Conservation (phyloP, 2,113 vertebrate genomes). For the Misgurnus mizolepis region DNA sequence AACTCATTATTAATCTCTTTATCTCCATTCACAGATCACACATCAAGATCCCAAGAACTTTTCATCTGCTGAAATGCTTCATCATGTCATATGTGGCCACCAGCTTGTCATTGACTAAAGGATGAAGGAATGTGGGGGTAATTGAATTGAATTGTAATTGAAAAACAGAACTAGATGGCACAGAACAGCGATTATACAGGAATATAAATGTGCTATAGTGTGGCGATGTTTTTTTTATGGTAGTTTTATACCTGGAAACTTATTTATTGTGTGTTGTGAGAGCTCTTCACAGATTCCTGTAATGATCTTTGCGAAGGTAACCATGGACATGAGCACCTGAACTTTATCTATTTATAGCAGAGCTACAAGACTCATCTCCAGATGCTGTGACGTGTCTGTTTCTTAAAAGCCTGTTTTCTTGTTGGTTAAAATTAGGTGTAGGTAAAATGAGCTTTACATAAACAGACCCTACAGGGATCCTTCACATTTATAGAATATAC, state of each 20-base stretch:
- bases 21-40: neutral
- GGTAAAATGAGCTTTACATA: neutral
- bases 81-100: no score
- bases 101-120: no score
- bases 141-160: no score
- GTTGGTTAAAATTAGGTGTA: neutral
- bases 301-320: slow-evolving; percentile 41
- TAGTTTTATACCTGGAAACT: neutral
- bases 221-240: neutral
- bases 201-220: neutral
- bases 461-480: neutral
- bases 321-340: slow-evolving; percentile 31
- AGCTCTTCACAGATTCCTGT: slow-evolving; percentile 11
- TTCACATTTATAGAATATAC: neutral
- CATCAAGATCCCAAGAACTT: neutral
- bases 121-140: neutral
- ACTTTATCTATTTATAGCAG: slow-evolving; percentile 45
- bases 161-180: neutral
- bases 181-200: neutral
- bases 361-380: neutral
- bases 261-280: neutral
- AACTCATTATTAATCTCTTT: neutral
- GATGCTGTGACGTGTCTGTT: neutral
- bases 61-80: neutral
- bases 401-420: neutral